These are phyloP conservation scores for Atherinomorus stipes DNA, from an alignment of 2,113 vertebrate genomes.

Conservation along the genomic window DNA sequence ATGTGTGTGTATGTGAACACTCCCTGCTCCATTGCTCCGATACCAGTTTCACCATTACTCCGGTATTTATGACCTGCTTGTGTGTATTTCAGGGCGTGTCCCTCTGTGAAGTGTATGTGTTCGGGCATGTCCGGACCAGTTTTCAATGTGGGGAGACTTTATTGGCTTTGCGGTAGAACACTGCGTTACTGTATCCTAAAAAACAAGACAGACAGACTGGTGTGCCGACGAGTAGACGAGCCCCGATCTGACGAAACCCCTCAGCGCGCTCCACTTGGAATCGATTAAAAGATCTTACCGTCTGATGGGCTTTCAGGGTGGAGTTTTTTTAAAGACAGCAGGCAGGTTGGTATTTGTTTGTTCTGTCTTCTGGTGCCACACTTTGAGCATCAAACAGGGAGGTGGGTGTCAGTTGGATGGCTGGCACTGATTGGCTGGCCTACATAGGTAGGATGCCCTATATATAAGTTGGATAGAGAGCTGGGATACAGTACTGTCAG, in stretches of 20 bases:
- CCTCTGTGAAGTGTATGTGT: slow-evolving; percentile 21
- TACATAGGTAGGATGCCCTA: slow-evolving; percentile 71
- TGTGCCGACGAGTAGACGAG: neutral
- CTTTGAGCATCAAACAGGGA: slow-evolving; percentile 53
- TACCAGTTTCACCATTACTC: slow-evolving; percentile 61
- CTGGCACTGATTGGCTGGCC: slow-evolving; percentile 61
- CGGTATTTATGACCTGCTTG: slow-evolving; percentile 71
- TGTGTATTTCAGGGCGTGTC: slow-evolving; percentile 62
- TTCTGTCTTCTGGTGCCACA: slow-evolving; percentile 50
- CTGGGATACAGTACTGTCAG: slow-evolving; percentile 56
- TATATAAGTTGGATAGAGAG: slow-evolving; percentile 62
- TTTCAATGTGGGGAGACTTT: slow-evolving; percentile 51
- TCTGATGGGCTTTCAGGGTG: slow-evolving; percentile 52
- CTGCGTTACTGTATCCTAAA: slow-evolving; percentile 51
- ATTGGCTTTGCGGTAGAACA: slow-evolving; percentile 53
- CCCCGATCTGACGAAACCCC: slow-evolving; percentile 43
- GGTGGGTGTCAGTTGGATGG: slow-evolving; percentile 31
- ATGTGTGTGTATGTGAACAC: slow-evolving; percentile 20
- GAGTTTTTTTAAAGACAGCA: slow-evolving; percentile 50
- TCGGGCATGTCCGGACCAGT: slow-evolving; percentile 65
- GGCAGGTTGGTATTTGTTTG: slow-evolving; percentile 66
- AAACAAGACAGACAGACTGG: slow-evolving; percentile 42
- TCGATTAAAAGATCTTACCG: slow-evolving; percentile 31
- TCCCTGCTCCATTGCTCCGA: slow-evolving; percentile 55
- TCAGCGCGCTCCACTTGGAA: slow-evolving; percentile 53